Evolutionary conservation across 2,797 vertebrate species (phyloP).

Genomic region (Sphenodon punctatus): DNA sequence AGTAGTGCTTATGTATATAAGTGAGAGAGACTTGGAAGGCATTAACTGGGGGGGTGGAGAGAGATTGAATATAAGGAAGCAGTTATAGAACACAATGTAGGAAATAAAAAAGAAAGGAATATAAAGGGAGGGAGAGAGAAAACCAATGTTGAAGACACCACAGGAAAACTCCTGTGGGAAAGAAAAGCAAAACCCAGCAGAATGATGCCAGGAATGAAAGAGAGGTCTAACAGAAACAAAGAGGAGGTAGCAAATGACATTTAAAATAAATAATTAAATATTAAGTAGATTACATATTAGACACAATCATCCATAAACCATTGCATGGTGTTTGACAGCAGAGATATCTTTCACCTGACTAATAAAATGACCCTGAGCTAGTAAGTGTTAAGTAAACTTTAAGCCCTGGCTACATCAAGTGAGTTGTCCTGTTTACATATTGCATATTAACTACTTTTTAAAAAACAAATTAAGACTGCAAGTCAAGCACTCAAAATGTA

Average conservation of each 20-base stretch:
- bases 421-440: slow-evolving; percentile 11
- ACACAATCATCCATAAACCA: not conserved
- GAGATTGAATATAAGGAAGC: not conserved
- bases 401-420: not conserved
- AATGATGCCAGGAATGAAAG: not conserved
- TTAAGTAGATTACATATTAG: not conserved
- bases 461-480: no score
- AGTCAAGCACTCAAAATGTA: no score
- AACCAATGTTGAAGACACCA: not conserved
- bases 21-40: no score
- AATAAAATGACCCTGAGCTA: not conserved
- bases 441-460: no score
- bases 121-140: not conserved
- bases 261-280: not conserved
- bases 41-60: not conserved
- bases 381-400: not conserved
- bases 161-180: not conserved
- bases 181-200: not conserved
- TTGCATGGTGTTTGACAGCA: not conserved
- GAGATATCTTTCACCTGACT: not conserved
- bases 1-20: no score
- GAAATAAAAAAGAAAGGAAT: not conserved
- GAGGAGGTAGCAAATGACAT: not conserved
- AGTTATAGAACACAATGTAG: not conserved
- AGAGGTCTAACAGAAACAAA: not conserved